phyloP scores from a whole-genome alignment of 2,797 vertebrate genomes.

The Protosalanx chinensis region DNA sequence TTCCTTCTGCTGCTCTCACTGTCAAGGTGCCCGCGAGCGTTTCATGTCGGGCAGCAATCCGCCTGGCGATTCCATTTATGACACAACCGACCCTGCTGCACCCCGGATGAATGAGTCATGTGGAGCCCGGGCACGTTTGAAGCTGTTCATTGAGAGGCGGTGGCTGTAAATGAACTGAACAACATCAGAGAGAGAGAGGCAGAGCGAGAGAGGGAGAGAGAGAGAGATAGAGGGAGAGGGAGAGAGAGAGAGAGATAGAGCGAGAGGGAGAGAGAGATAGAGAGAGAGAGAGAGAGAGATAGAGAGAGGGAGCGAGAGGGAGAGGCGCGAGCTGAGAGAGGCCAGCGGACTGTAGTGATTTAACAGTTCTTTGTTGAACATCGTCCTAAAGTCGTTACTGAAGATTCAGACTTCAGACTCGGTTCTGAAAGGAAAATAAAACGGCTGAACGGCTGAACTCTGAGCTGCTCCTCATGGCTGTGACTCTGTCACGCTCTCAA shows the following conservation, averaged over 20 bases:
- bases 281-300: neutral
- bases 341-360: neutral
- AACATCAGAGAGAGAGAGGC: neutral
- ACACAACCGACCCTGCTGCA: conserved; percentile 13
- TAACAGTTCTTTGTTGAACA: neutral
- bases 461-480: neutral
- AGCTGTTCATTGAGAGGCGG: neutral
- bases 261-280: too few relatives aligned
- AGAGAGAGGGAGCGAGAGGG: neutral
- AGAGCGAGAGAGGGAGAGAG: neutral
- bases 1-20: neutral
- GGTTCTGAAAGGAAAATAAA: neutral
- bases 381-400: neutral
- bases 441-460: neutral
- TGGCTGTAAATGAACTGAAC: neutral
- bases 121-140: conserved; percentile 7
- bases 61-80: conserved; percentile 21
- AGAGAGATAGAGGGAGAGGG: too few relatives aligned
- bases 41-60: conserved; percentile 9
- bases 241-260: neutral
- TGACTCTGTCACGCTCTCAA: neutral
- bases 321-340: neutral
- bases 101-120: conserved; percentile 39
- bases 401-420: neutral
- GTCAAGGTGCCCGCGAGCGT: conserved; percentile 24